Evolutionary conservation across 53 echinoderm and acorn worm genomes (phyloP).

Genomic region (Arbacia lixula): DNA sequence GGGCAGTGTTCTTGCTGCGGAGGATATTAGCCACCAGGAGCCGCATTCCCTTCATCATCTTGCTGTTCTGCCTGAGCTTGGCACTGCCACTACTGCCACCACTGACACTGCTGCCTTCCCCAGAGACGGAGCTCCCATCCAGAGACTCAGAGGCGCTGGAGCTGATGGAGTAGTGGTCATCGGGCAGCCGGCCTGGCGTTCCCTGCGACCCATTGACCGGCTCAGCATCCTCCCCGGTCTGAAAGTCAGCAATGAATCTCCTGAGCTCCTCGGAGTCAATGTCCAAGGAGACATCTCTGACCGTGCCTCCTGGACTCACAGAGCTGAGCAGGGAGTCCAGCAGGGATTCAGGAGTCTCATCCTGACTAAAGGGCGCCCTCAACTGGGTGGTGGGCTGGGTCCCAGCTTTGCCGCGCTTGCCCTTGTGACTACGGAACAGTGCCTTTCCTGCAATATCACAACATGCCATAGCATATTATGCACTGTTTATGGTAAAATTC

Average conservation of each 20-base stretch:
- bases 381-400: not conserved
- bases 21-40: conserved; percentile 71
- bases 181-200: conserved; percentile 1
- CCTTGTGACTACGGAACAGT: conserved; percentile 1
- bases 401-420: not conserved
- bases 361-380: not conserved
- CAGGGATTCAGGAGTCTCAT: conserved; percentile 32
- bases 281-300: conserved; percentile 60
- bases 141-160: conserved; percentile 75
- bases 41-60: conserved; percentile 65
- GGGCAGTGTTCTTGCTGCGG: conserved; percentile 47
- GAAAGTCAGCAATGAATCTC: conserved; percentile 74
- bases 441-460: conserved; percentile 33
- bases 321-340: conserved; percentile 37
- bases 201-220: not conserved
- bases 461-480: no score
- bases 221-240: conserved; percentile 36
- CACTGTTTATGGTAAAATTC: no score
- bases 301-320: conserved; percentile 16
- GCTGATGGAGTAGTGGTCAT: conserved; percentile 59
- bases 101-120: not conserved
- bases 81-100: conserved; percentile 29
- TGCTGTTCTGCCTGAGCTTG: conserved; percentile 50
- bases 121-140: conserved; percentile 48
- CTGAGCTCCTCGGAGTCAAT: conserved; percentile 77